phyloP scores from a whole-genome alignment of 2,113 vertebrate species.

The Callocephalon fimbriatum region DNA sequence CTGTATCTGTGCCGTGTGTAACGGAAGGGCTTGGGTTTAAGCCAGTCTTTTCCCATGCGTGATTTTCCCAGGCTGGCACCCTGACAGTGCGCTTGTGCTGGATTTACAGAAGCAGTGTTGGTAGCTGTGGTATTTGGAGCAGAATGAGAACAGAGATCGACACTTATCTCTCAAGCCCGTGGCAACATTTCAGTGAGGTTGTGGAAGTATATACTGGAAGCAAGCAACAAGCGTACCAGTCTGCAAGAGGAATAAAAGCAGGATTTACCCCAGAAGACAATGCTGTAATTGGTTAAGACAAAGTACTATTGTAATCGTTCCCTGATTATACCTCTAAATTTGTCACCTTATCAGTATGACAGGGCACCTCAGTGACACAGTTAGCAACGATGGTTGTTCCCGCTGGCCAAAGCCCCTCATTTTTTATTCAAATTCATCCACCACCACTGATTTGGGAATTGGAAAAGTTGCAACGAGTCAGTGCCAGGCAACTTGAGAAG shows the following conservation, averaged over 20 bases:
- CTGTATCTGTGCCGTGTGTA: not conserved
- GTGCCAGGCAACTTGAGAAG: not conserved
- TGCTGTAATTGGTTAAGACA: not conserved
- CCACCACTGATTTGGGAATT: accelerated
- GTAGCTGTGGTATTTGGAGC: not conserved
- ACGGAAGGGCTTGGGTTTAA: not conserved
- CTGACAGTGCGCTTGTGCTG: not conserved
- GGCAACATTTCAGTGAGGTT: not conserved
- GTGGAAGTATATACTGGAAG: not conserved
- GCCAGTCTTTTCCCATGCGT: not conserved
- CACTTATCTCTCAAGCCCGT: accelerated
- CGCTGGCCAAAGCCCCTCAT: not conserved
- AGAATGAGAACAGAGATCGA: not conserved
- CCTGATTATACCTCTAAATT: not conserved
- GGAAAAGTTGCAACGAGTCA: not conserved
- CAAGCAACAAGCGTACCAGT: not conserved
- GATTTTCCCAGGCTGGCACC: not conserved
- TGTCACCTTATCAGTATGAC: not conserved
- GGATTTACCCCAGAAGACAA: not conserved
- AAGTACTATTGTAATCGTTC: accelerated
- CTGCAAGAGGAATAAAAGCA: not conserved
- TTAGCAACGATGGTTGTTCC: not conserved
- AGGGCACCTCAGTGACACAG: not conserved
- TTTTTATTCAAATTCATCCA: not conserved
- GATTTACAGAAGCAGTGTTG: not conserved